Base-by-base conservation (phyloP, 1,140 invertebrate genomes). In the Apis florea region DNA sequence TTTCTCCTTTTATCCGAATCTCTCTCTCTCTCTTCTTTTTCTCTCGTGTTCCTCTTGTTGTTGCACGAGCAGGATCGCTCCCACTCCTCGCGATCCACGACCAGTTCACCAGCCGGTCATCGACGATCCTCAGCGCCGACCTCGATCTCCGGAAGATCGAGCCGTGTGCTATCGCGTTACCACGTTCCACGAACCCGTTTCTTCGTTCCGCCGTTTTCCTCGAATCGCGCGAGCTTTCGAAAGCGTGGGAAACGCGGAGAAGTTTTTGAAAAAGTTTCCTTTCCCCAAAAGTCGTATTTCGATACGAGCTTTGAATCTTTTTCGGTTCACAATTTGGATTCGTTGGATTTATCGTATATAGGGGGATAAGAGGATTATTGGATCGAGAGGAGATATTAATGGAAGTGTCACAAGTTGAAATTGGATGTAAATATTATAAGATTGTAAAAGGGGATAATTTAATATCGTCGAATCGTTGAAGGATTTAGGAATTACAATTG, bases 101-200 rank as follows among this genome's bases (percentile, higher is more conserved):
- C 74, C 85, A 76, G 78, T 77, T 85, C 85, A 74, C 85, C 68
- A 76, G 80, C 40, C 80, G 84, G 70, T 80, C 82, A 77, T 53
- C 82, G 69, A 58, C 78, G 61, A 77, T 63, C 58, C 54, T n/a
- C 24, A 67, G 59, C 79, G 54, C 79, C 61, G 73, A 75, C 82
- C 78, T 40, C 63, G 82, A 87, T 87, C 78, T 63, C 70, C 31
- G 78, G 74, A 67, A 66, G 74, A 74, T 77, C 66, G 61, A 71
- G 72, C 69, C 59, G 61, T 53, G 13, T 56, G 75, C 51, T 80
- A 87, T 87, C 86, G 75, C 76, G 78, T 87, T 87, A 87, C 86
- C 70, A 19, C 31, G 59, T 84, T 80, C 56, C 67, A 49, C 78
- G 59, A 82, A 76, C 66, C 1, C 0, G 13, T 12, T 51, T 77